These are phyloP conservation scores for Saguinus imperator DNA, from an alignment of 2,113 vertebrate species.

Conservation along the genomic window DNA sequence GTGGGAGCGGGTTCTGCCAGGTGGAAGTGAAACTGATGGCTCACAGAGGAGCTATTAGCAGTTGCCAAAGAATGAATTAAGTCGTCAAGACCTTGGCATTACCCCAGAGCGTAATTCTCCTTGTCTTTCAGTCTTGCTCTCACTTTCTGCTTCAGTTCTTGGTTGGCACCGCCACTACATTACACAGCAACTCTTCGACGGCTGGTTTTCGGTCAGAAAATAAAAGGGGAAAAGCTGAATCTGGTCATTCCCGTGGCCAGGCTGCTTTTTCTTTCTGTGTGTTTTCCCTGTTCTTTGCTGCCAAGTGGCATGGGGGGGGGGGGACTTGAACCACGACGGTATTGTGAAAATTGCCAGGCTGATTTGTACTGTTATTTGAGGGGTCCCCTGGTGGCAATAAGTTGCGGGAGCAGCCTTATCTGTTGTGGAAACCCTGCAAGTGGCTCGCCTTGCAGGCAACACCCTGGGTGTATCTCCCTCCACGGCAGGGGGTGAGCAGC, in stretches of 20 bases:
- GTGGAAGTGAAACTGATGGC: background rate
- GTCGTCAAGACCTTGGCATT: background rate
- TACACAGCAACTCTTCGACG: background rate
- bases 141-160: background rate
- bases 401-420: background rate
- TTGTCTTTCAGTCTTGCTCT: background rate
- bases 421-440: no score
- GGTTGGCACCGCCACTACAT: background rate
- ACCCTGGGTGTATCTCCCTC: background rate
- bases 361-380: background rate
- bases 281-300: background rate
- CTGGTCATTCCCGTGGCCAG: background rate
- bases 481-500: accelerated
- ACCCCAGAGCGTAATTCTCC: background rate
- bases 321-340: background rate
- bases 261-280: no score
- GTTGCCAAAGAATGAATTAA: background rate
- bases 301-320: background rate
- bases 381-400: background rate
- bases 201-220: background rate
- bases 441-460: background rate
- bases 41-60: background rate
- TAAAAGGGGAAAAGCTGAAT: background rate
- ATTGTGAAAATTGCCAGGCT: background rate
- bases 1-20: background rate